Conservation (phyloP, 2,113 vertebrate species). For the Mystacornis crossleyi region DNA sequence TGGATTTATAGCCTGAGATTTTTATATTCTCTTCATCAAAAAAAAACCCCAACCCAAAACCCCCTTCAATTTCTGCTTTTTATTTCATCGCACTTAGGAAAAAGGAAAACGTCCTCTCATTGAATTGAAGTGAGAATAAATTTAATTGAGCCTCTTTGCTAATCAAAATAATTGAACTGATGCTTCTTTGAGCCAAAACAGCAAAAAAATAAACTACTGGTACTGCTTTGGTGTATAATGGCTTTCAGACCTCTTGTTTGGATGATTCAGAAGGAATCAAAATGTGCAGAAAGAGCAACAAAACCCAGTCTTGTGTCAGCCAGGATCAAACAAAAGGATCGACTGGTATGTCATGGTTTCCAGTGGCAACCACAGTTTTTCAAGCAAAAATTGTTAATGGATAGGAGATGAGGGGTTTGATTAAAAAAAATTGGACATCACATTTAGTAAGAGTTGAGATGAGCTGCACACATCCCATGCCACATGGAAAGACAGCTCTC, state of each 20-base stretch:
- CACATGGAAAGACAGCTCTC: neutral
- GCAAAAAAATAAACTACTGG: neutral
- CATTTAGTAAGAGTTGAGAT: neutral
- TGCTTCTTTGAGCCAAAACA: constrained; percentile 13
- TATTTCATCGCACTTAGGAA: neutral
- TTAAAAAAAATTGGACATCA: neutral
- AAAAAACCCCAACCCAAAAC: neutral
- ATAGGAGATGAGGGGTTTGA: neutral
- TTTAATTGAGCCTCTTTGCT: neutral
- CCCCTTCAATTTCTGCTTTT: neutral
- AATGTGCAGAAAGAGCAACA: neutral
- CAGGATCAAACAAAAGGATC: neutral
- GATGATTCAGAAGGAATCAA: constrained; percentile 5
- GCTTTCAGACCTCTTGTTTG: neutral
- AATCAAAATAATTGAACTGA: constrained; percentile 10
- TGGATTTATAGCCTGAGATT: constrained; percentile 17
- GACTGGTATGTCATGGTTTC: neutral
- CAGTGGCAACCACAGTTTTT: neutral
- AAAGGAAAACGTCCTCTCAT: neutral
- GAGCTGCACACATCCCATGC: neutral
- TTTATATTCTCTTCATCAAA: neutral
- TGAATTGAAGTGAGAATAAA: neutral
- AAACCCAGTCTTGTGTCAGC: neutral
- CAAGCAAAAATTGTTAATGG: neutral
- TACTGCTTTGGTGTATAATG: neutral